A percentile compares a stretch with the other conserved stretches of the same genome.
These are phyloP conservation scores for Palythoa heliodiscus DNA, from an alignment of 92 coral and sea anemone genomes.

Conservation along the genomic window DNA sequence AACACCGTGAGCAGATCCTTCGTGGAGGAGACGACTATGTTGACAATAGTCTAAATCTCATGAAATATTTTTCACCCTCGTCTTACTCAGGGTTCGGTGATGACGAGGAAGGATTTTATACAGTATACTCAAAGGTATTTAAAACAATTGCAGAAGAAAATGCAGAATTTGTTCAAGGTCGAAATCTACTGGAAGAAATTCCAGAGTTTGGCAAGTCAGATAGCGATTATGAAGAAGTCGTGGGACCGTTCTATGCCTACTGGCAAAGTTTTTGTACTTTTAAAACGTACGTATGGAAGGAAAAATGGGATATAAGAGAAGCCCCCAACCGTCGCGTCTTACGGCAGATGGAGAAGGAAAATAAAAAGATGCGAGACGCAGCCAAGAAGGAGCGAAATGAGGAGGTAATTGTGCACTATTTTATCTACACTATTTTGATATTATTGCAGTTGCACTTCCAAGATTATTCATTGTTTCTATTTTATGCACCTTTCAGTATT, in stretches of 20 bases:
- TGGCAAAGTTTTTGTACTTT: conserved; percentile 97
- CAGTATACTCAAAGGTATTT: conserved; percentile 82
- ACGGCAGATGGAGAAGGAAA: conserved; percentile 94
- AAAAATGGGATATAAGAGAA: conserved; percentile 86
- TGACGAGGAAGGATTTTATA: conserved; percentile 85
- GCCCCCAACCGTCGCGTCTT: conserved; percentile 91
- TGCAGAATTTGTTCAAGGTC: conserved; percentile 75
- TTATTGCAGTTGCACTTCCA: too few relatives aligned
- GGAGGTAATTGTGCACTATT: conserved; percentile 39
- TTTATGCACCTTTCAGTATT: too few relatives aligned
- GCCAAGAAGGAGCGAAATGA: conserved; percentile 93
- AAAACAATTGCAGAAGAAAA: conserved; percentile 87
- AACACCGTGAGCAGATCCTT: conserved; percentile 93
- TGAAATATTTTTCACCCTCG: conserved; percentile 93
- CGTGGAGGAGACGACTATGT: conserved; percentile 96
- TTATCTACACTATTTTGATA: too few relatives aligned
- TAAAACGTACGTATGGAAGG: conserved; percentile 88
- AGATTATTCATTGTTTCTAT: too few relatives aligned
- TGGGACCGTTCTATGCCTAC: conserved; percentile 81
- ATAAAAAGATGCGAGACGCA: conserved; percentile 89
- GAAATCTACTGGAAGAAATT: conserved; percentile 66
- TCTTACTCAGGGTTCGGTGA: conserved; percentile 85
- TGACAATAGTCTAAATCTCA: conserved; percentile 84
- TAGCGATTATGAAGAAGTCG: conserved; percentile 82
- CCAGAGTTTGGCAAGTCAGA: conserved; percentile 87